Percentiles rank a stretch among this genome's conserved stretches.
These are phyloP conservation scores for Sialis lutaria DNA, from an alignment of 2,888 invertebrate species.

Conservation along the genomic window DNA sequence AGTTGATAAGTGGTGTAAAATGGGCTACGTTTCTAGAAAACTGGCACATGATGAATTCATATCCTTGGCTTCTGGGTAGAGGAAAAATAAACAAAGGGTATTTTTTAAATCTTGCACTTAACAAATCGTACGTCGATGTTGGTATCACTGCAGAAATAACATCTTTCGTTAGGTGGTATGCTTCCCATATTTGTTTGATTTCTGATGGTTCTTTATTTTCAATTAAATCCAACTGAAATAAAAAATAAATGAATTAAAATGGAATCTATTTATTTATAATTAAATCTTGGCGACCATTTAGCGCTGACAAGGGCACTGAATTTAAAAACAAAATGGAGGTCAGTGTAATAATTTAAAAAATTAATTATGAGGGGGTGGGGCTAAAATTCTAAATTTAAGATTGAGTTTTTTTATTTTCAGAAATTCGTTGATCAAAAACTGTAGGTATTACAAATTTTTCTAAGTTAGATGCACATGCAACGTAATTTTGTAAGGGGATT, in stretches of 20 bases:
- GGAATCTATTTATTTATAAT: constrained; percentile 48
- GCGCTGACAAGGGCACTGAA: constrained; percentile 33
- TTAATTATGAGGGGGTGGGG: not conserved
- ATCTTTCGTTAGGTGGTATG: constrained; percentile 63
- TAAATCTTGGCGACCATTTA: constrained; percentile 41
- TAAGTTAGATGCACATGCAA: no score
- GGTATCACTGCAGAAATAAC: constrained; percentile 59
- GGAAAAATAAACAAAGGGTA: constrained; percentile 63
- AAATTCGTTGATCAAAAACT: no score
- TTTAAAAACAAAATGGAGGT: constrained; percentile 30
- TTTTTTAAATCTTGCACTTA: constrained; percentile 36
- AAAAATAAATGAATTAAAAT: constrained; percentile 27
- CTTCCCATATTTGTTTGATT: constrained; percentile 59
- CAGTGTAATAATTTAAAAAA: constrained; percentile 8
- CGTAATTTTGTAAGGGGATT: no score
- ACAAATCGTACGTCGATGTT: constrained; percentile 33
- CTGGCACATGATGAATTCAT: constrained; percentile 71
- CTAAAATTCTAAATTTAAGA: no score
- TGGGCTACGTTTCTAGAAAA: constrained; percentile 54
- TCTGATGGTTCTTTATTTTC: constrained; percentile 51
- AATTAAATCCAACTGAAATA: constrained; percentile 39
- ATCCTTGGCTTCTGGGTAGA: constrained; percentile 64
- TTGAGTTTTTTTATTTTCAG: no score
- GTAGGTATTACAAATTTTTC: no score
- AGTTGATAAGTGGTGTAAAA: constrained; percentile 71